Percentiles rank a stretch among this genome's conserved stretches.
These are phyloP conservation scores for Bhutanitis thaidina DNA, from an alignment of 2,888 invertebrate species.

Conservation along the genomic window DNA sequence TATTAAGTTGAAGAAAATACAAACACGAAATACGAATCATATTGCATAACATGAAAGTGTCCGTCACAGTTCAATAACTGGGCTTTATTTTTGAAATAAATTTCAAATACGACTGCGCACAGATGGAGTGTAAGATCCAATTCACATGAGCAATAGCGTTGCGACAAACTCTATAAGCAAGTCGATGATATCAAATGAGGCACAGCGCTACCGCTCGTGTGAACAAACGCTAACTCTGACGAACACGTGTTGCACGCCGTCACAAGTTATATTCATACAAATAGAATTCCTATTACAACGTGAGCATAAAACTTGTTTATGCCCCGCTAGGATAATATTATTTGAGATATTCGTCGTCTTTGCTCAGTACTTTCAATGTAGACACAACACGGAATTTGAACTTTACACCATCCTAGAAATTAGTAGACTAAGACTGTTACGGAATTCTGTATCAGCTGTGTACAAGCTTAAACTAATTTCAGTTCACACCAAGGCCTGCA, in stretches of 20 bases:
- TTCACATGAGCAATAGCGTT: not conserved
- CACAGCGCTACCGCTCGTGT: no score
- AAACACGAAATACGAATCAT: not conserved
- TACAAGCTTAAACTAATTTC: no score
- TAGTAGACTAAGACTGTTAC: no score
- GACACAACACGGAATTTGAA: no score
- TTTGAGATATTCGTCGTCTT: no score
- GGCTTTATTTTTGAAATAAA: slow-evolving; percentile 11
- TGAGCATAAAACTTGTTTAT: not conserved
- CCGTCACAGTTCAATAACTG: slow-evolving; percentile 13
- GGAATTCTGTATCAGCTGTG: no score
- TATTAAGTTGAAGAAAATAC: not conserved
- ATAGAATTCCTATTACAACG: not conserved
- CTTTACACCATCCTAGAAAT: no score
- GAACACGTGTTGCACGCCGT: slow-evolving; percentile 1
- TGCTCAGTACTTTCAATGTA: no score
- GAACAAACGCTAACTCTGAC: not conserved
- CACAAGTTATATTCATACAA: not conserved
- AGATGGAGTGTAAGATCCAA: not conserved
- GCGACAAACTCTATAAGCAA: not conserved
- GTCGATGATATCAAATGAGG: not conserved
- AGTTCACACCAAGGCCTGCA: no score
- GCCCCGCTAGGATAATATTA: no score
- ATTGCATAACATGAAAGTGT: slow-evolving; percentile 7
- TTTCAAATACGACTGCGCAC: not conserved